Evolutionary conservation across 1,140 invertebrate genomes (phyloP), one percentile per base, ranked within the genome.

Genomic region (Cydia fagiglandana): DNA sequence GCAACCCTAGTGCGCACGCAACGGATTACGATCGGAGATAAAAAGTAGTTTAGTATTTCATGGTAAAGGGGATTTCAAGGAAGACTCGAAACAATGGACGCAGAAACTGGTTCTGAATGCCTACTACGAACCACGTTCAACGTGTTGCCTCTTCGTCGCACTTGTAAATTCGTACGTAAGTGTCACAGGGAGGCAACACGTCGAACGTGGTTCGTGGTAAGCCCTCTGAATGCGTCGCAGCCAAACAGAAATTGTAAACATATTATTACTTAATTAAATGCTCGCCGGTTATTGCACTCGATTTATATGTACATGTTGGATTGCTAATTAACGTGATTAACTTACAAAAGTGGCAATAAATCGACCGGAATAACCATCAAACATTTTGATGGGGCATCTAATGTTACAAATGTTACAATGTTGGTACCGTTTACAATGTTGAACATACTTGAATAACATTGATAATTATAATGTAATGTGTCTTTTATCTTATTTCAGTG

Each of bases 181-280:
- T 24, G 24, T 24, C 24, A 24, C 24, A 24, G 24, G 2, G 24
- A 24, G 24, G 24, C 24, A 24, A 24, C 24, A 24, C 24, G 24
- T 24, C 24, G 24, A 24, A 24, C 24, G 24, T 24, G 24, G 24
- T 24, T 24, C 24, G 24, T 24, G 24, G 24, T 24, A 24, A 24
- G 24, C 24, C 24, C 24, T 24, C 24, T 24, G 17, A 24, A 20
- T 2, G 15, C 56, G 15, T n/a, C 30, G 28, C 64, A 12, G 4
- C 28, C 64, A 34, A 10, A 68, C 64, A 68, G 66, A 70, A 70
- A 70, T 70, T 70, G 30, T 70, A 70, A 70, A 70, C 66, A 70
- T 70, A 70, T 70, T 70, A 70, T 70, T 70, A 70, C 66, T 70
- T 70, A 70, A 70, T 70, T 70, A 70, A 70, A 70, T 70, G n/a